Percentiles rank a stretch among this genome's conserved stretches.
phyloP scores from a whole-genome alignment of 2,113 vertebrate genomes.

The Anhinga anhinga region DNA sequence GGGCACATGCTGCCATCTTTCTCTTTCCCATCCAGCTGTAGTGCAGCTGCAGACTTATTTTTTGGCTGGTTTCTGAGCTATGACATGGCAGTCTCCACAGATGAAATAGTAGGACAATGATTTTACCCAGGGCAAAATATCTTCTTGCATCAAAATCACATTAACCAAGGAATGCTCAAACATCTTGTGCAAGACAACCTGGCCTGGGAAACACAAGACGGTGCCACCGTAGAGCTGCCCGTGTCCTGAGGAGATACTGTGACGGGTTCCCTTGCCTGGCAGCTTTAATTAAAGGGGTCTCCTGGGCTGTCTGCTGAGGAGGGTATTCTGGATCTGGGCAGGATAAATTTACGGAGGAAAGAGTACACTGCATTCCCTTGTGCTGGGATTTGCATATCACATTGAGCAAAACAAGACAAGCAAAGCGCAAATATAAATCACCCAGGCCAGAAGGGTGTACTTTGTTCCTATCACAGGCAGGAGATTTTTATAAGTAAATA shows the following conservation, averaged over 20 bases:
- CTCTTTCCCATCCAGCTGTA: neutral
- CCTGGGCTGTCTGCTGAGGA: neutral
- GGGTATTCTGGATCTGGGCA: neutral
- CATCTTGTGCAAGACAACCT: neutral
- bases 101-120: neutral
- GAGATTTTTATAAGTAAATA: neutral
- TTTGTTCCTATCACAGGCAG: neutral
- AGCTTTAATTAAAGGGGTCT: neutral
- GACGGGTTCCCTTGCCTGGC: neutral
- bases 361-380: neutral
- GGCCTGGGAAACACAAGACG: fast-evolving
- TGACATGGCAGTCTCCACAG: neutral
- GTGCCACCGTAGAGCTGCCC: fast-evolving
- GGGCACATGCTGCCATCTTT: neutral
- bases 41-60: neutral
- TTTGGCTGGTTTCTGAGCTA: neutral
- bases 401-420: neutral
- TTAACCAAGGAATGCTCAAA: neutral
- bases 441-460: neutral
- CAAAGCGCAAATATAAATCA: neutral
- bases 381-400: neutral
- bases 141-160: neutral
- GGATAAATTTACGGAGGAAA: neutral
- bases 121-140: neutral
- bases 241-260: fast-evolving